Evolutionary conservation across 2,888 invertebrate species (phyloP).

Genomic region (Autographa gamma): DNA sequence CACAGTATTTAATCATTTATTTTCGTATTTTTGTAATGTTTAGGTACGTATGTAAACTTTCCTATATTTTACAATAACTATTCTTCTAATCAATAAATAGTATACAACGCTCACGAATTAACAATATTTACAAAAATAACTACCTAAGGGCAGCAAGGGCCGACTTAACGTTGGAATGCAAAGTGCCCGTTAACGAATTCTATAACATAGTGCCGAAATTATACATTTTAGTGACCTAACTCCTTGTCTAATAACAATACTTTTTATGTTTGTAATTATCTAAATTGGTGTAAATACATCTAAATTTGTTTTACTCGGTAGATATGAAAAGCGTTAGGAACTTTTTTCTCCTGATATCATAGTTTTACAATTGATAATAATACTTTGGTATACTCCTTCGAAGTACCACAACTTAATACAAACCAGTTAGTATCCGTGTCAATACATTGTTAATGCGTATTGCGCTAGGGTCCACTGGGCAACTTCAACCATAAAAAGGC

Average conservation of each 20-base stretch:
- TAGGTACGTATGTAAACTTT: slow-evolving; percentile 76
- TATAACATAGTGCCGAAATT: slow-evolving; percentile 55
- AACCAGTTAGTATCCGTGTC: slow-evolving; percentile 45
- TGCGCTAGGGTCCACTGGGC: slow-evolving; percentile 25
- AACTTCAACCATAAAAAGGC: slow-evolving; percentile 9
- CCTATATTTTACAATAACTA: slow-evolving; percentile 73
- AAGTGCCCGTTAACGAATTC: slow-evolving; percentile 44
- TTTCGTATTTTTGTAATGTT: slow-evolving; percentile 63
- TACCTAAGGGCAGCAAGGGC: slow-evolving; percentile 43
- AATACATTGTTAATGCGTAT: slow-evolving; percentile 30
- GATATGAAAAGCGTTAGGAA: slow-evolving; percentile 72
- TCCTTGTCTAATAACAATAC: slow-evolving; percentile 45
- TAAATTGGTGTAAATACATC: slow-evolving; percentile 48
- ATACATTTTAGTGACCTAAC: slow-evolving; percentile 50
- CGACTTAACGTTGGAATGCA: slow-evolving; percentile 43
- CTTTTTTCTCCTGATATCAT: slow-evolving; percentile 73
- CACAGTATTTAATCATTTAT: slow-evolving; percentile 55
- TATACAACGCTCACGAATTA: slow-evolving; percentile 74
- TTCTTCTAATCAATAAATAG: slow-evolving; percentile 80
- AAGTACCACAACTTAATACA: slow-evolving; percentile 51
- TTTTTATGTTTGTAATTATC: slow-evolving; percentile 37
- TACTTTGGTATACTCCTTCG: slow-evolving; percentile 76
- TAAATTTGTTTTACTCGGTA: slow-evolving; percentile 48
- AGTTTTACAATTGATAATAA: slow-evolving; percentile 66
- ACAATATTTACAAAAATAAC: slow-evolving; percentile 78